Evolutionary conservation across 2,113 vertebrate species (phyloP), one percentile per base, ranked within the genome.

Genomic region (Chaenogobius annularis): DNA sequence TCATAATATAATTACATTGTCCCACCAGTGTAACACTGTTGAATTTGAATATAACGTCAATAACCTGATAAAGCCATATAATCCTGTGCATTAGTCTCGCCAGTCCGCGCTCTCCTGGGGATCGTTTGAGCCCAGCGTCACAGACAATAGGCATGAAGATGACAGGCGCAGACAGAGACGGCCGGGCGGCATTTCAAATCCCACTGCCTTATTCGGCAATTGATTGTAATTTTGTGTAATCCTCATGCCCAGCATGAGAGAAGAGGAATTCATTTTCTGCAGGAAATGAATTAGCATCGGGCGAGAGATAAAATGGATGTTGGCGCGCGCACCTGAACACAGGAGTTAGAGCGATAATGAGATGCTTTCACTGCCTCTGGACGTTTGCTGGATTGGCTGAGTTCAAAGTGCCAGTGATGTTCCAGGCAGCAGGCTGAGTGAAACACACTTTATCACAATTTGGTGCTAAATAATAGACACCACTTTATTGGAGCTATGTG

Each of bases 221-320:
- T 89, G 82, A 90, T 88, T 85, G 84, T 82, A 81, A 87, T 90
- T 87, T 86, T 88, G 87, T 79, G 62, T 88, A 83, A 86, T 90
- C 83, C 75, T n/a, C 43, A 47, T 68, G 83, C 79, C 83, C 77
- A 68, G 66, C 7, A 66, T 77, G 75, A 83, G 68, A 79, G 72
- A 69, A 85, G 79, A 79, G 76, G 81, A 83, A 88, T 86, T 83
- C 70, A 82, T 90, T 87, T 89, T 88, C 83, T 73, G 74, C 73
- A 54, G 86, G 85, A 86, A 82, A 88, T 87, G 74, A 90, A 86
- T 85, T 83, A 81, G 80, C 40, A 74, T 58, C 73, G 3, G 11
- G 31, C 12, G 12, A 78, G 70, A 78, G 79, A 83, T 84, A 81
- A 87, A 91, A 85, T 85, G 85, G 66, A 83, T 83, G 85, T 86